Evolutionary conservation across 2,888 invertebrate species (phyloP), one percentile per base, ranked within the genome.

Genomic region (Scaptomyza caliginosa): DNA sequence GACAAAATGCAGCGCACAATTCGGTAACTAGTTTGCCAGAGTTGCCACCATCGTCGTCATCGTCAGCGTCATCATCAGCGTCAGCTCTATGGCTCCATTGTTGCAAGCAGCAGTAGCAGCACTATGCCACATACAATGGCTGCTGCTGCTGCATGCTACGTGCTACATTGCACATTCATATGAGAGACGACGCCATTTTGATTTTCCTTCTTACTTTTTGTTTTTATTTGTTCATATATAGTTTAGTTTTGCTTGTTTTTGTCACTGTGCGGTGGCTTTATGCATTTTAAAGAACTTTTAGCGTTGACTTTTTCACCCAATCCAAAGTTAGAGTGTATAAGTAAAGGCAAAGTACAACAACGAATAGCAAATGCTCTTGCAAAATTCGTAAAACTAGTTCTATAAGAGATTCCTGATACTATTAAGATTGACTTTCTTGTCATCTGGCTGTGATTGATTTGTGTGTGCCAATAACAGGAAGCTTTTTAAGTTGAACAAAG

Each of bases 181-280:
- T 67, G 65, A 64, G 46, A 26, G 45, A 23, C 65, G 54, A 52
- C 76, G 80, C 76, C 80, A 78, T 81, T 82, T 77, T 77, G 67
- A 64, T 54, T 79, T 56, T 51, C 26, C 30, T 43, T 40, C n/a
- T 34, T 54, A 26, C 38, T 64, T 46, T 30, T 32, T 32, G 13
- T 32, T 5, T 16, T n/a, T 32, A 16, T 16, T 34, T 6, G 32
- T 13, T 32, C 32, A 13, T 42, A 49, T 34, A 39, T 13, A 11
- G 13, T 32, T 13, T 32, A 34, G 34, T 34, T 1, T 30, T 45
- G 16, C 11, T 38, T 39, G 32, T 57, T 52, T 43, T 38, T 65
- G 43, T 46, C 21, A 34, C 19, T 13, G 34, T 34, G 32, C 3
- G 26, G 17, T 36, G 34, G 39, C 13, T 45, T 50, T 21, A 46